Conservation (phyloP, 2,113 vertebrate species). For the Vulpes vulpes region DNA sequence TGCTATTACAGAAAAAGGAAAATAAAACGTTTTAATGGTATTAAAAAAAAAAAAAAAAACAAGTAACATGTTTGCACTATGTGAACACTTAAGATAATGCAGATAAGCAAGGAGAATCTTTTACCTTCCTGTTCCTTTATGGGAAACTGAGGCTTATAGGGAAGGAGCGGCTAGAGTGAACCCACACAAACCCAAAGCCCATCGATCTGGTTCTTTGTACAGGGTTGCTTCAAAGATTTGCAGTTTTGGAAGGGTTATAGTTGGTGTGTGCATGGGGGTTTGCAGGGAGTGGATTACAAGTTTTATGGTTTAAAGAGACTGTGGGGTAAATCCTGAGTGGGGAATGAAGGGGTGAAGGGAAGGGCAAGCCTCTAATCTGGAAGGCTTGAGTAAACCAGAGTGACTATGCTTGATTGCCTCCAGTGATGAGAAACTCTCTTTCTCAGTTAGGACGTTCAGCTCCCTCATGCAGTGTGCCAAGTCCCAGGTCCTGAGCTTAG, state of each 20-base stretch:
- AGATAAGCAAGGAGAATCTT: neutral
- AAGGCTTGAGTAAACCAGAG: neutral
- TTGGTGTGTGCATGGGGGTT: neutral
- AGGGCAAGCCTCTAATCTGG: neutral
- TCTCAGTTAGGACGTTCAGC: neutral
- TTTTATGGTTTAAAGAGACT: conserved; percentile 1
- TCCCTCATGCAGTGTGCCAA: neutral
- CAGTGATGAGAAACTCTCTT: neutral
- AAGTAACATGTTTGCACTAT: neutral
- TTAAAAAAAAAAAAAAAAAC: neutral
- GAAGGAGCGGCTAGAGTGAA: neutral
- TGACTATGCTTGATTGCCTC: conserved; percentile 37
- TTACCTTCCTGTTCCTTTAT: neutral
- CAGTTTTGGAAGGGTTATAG: neutral
- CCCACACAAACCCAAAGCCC: neutral
- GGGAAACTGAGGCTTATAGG: neutral
- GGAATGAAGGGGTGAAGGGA: neutral
- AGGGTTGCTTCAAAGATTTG: neutral
- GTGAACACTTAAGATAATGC: neutral
- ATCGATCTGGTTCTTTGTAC: neutral
- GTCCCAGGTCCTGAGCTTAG: neutral
- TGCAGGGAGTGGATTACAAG: neutral
- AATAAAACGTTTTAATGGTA: neutral
- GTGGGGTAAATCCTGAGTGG: neutral
- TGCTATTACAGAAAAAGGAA: neutral